Conservation (phyloP, 2,797 vertebrate genomes). For the Platalea minor region DNA sequence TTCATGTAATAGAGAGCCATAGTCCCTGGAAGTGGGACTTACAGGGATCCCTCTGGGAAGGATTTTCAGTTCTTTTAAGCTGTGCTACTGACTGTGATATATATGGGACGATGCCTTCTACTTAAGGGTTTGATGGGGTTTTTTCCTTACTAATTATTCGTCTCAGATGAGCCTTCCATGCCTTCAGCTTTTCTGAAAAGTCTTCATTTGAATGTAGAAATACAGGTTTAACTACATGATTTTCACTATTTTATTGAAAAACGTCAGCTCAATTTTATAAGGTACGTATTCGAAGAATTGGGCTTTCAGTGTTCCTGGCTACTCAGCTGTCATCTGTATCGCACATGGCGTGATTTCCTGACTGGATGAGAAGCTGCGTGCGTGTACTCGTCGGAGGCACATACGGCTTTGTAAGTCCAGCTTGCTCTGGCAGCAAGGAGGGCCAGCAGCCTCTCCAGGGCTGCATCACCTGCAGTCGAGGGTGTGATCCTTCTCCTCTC, state of each 20-base stretch:
- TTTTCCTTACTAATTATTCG: neutral
- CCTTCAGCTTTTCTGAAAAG: neutral
- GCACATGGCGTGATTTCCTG: neutral
- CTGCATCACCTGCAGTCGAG: too few relatives aligned
- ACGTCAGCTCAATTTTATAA: neutral
- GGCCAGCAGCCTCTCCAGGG: neutral
- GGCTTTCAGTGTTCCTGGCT: neutral
- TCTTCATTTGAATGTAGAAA: neutral
- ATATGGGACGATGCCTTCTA: neutral
- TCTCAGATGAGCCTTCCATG: neutral
- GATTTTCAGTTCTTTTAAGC: neutral
- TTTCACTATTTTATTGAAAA: neutral
- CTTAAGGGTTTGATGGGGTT: neutral
- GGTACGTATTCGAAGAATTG: neutral
- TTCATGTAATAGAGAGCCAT: neutral
- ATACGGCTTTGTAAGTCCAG: neutral
- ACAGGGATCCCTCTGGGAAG: neutral
- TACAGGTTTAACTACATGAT: neutral
- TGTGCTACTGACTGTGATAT: neutral
- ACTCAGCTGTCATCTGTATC: neutral
- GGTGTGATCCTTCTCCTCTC: neutral
- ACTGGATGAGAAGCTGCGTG: neutral
- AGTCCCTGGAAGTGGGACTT: neutral
- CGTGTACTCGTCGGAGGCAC: neutral
- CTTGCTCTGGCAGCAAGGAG: neutral